Evolutionary conservation across 1,140 invertebrate species (phyloP).

Genomic region (Saccostrea glomerata): DNA sequence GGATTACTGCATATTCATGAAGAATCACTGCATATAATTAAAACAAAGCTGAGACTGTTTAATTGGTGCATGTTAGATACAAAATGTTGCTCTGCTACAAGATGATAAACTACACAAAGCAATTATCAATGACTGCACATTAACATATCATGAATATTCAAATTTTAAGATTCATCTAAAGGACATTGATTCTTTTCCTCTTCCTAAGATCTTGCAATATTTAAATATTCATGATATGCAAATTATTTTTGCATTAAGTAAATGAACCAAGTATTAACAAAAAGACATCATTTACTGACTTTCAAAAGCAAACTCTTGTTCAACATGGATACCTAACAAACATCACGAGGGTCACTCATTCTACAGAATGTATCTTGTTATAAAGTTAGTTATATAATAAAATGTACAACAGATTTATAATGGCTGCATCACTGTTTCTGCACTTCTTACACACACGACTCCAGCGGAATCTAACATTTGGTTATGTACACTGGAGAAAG

Average conservation of each 20-base stretch:
- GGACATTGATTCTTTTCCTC: background rate
- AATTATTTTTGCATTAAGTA: background rate
- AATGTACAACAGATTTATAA: background rate
- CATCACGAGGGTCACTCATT: background rate
- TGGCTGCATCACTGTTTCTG: background rate
- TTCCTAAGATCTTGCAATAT: background rate
- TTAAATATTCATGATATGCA: background rate
- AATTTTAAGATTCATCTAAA: too few relatives aligned
- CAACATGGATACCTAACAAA: background rate
- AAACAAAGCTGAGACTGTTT: background rate
- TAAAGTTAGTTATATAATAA: background rate
- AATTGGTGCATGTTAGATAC: background rate
- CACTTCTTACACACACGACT: background rate
- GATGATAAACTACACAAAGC: background rate
- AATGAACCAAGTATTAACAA: constrained; percentile 7
- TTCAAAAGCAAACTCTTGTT: background rate
- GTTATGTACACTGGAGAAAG: too few relatives aligned
- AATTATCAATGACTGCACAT: background rate
- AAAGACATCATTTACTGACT: background rate
- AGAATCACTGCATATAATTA: background rate
- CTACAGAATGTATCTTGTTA: background rate
- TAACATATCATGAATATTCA: constrained; percentile 3
- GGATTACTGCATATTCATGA: background rate
- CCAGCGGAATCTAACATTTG: too few relatives aligned
- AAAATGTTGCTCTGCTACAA: background rate